Percentiles rank a stretch among this genome's conserved stretches.
These are phyloP conservation scores for Poecilia gillii DNA, from an alignment of 2,797 vertebrate genomes.

Conservation along the genomic window DNA sequence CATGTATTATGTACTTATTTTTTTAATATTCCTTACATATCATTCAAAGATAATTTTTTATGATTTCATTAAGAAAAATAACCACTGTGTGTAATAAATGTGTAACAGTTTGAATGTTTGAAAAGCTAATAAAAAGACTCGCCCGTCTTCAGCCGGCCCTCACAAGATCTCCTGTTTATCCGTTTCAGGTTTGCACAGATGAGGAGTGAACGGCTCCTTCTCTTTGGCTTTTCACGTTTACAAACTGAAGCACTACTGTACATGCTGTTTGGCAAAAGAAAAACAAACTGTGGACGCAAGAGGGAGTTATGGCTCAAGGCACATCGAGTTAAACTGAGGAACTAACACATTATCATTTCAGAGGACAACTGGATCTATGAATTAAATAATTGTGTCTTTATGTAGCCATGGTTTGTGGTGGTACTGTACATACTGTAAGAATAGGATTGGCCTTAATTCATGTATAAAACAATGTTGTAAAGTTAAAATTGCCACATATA, in stretches of 20 bases:
- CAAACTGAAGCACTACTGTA: slow-evolving; percentile 91
- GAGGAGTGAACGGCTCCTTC: slow-evolving; percentile 88
- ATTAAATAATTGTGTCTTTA: slow-evolving; percentile 57
- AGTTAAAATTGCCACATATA: slow-evolving; percentile 79
- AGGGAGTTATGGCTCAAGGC: slow-evolving; percentile 64
- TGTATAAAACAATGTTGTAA: slow-evolving; percentile 87
- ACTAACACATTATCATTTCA: slow-evolving; percentile 73
- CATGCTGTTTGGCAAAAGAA: slow-evolving; percentile 85
- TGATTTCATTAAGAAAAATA: neutral
- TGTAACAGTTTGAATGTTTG: neutral
- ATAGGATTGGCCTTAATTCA: slow-evolving; percentile 79
- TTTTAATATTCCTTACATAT: neutral
- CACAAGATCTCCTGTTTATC: neutral
- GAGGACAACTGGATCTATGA: slow-evolving; percentile 67
- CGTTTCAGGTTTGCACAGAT: slow-evolving; percentile 94
- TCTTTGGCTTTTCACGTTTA: slow-evolving; percentile 75
- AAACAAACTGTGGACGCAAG: slow-evolving; percentile 59
- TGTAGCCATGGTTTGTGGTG: slow-evolving; percentile 59
- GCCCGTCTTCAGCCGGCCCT: neutral
- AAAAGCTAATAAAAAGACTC: neutral
- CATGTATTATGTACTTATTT: neutral
- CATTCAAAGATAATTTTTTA: neutral
- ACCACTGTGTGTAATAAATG: neutral
- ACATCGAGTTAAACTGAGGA: slow-evolving; percentile 80
- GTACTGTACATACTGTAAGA: slow-evolving; percentile 86